Evolutionary conservation across 1,140 invertebrate species (phyloP), one percentile per base, ranked within the genome.

Genomic region (Stegodyphus dumicola): DNA sequence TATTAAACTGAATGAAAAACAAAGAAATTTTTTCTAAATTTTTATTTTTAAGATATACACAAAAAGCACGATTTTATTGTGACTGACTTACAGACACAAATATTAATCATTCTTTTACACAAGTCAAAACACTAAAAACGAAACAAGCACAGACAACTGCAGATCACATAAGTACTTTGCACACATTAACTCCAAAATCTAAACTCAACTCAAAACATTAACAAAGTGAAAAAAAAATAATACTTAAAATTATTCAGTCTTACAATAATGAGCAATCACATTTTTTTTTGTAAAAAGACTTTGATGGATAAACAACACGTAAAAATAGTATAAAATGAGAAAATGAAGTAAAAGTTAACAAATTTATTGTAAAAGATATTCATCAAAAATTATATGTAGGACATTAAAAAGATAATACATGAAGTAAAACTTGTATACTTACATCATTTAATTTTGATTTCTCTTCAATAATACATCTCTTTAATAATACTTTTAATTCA

Each of bases 121-220:
- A 60, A 60, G 9, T 9, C 15, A 60, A 11, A 11, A 60, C 56
- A 60, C 56, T 60, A 60, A 15, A 60, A 60, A 60, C 15, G 15
- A 60, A 60, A 60, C 56, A 60, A 60, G 56, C 56, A 60, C 56
- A 5, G 56, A 60, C 56, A 60, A 60, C 56, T 60, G 56, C 56
- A 60, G 56, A 60, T 60, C 56, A 60, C 56, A 60, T 60, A 60
- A 60, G 56, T 60, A 60, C 56, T 60, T 60, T 60, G 56, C 56
- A 60, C 33, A 33, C 33, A 33, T 33, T 3, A 60, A 9, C 5
- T 60, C 56, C 9, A 60, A 60, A 60, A 60, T 60, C 56, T 60
- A 60, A 60, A 60, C 33, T 60, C 9, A 60, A 15, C 15, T 11
- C 56, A 60, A 60, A 60, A 60, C 9, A 15, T 60, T 11, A 60